These are phyloP conservation scores for Dendrocincla tyrannina DNA, from an alignment of 2,797 vertebrate species.

Conservation along the genomic window DNA sequence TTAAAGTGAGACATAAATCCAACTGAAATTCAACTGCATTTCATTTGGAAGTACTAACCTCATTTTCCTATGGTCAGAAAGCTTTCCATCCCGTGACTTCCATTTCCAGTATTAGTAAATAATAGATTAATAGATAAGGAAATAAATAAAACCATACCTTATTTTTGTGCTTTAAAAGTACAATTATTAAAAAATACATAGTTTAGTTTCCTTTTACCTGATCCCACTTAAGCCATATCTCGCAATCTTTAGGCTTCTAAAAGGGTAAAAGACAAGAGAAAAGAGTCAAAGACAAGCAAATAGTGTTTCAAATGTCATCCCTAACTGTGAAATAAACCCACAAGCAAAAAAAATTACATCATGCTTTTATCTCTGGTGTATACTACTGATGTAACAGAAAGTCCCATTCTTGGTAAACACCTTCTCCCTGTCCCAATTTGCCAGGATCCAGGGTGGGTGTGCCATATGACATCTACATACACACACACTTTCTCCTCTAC, in stretches of 20 bases:
- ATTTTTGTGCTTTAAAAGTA: neutral
- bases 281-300: neutral
- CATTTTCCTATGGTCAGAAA: neutral
- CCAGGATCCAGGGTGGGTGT: neutral
- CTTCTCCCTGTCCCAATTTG: neutral
- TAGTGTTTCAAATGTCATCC: neutral
- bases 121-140: neutral
- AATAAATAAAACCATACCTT: neutral
- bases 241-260: neutral
- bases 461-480: rapidly evolving
- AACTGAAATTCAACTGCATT: neutral
- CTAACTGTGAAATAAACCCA: conserved; percentile 37
- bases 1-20: neutral
- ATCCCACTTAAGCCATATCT: neutral
- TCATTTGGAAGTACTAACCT: neutral
- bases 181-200: neutral
- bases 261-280: neutral
- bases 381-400: neutral
- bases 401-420: neutral
- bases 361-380: neutral
- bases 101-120: neutral
- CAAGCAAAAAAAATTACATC: conserved; percentile 19
- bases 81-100: neutral
- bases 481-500: neutral
- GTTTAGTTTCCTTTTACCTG: neutral